Evolutionary conservation across 2,797 vertebrate genomes (phyloP).

Genomic region (Ctenosaura bakeri): DNA sequence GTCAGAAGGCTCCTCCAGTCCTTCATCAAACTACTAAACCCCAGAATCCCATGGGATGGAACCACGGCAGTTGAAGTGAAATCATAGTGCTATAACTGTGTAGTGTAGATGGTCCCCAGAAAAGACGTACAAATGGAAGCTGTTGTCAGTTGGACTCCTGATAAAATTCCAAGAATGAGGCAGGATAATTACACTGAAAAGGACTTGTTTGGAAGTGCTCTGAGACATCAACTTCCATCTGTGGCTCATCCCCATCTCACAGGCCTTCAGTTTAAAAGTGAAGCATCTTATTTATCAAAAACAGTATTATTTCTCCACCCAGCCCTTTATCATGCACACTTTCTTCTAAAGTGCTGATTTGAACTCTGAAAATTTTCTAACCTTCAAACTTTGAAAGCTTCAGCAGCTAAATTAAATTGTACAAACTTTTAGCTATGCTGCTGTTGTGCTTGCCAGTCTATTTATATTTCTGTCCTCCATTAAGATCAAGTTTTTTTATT

Average conservation of each 20-base stretch:
- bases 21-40: too few relatives aligned
- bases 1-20: too few relatives aligned
- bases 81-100: too few relatives aligned
- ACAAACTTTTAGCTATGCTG: constrained; percentile 67
- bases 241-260: constrained; percentile 1
- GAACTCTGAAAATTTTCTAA: constrained; percentile 73
- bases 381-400: constrained; percentile 63
- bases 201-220: not conserved
- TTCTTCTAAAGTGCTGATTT: constrained; percentile 67
- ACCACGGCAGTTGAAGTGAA: too few relatives aligned
- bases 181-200: not conserved
- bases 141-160: not conserved
- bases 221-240: not conserved
- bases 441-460: constrained; percentile 64
- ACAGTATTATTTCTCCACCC: not conserved
- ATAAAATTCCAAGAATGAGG: not conserved
- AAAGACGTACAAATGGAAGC: not conserved
- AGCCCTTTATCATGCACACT: constrained; percentile 29
- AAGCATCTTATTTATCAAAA: not conserved
- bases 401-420: constrained; percentile 63
- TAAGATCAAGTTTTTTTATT: constrained; percentile 75
- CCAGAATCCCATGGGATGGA: too few relatives aligned
- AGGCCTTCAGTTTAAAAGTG: constrained; percentile 32
- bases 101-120: too few relatives aligned
- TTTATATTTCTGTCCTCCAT: constrained; percentile 76